Conservation (phyloP, 2,113 vertebrate species). For the Erythrocercus mccallii region DNA sequence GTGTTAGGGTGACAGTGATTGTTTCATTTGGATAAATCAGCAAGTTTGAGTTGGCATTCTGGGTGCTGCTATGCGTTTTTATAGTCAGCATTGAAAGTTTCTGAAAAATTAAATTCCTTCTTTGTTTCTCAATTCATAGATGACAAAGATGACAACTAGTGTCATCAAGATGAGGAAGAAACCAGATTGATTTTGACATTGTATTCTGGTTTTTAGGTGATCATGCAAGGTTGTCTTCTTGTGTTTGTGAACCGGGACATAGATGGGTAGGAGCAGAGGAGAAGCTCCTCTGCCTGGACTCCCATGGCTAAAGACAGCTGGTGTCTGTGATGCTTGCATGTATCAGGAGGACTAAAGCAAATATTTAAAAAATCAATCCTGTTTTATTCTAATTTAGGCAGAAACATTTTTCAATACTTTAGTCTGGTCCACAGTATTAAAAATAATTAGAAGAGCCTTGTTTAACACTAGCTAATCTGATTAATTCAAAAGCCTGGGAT, state of each 20-base stretch:
- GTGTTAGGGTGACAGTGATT: not conserved
- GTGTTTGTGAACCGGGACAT: accelerated
- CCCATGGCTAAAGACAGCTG: not conserved
- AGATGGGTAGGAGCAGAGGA: not conserved
- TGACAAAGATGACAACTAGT: not conserved
- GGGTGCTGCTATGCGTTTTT: not conserved
- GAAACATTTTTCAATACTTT: not conserved
- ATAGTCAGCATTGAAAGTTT: not conserved
- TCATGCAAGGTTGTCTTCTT: accelerated
- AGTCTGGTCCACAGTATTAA: not conserved
- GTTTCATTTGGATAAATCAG: not conserved
- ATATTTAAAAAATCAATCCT: not conserved
- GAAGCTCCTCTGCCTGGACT: not conserved
- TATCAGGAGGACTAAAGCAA: not conserved
- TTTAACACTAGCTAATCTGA: not conserved
- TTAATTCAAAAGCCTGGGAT: not conserved
- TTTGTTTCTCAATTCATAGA: not conserved
- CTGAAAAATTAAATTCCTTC: not conserved
- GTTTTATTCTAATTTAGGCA: not conserved
- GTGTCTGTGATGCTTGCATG: not conserved
- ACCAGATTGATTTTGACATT: not conserved
- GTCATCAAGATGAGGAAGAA: not conserved
- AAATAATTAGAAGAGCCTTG: not conserved
- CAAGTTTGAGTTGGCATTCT: not conserved
- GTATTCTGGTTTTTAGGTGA: not conserved